Conservation (phyloP, 2,888 invertebrate genomes). For the Cremastinae sp. region DNA sequence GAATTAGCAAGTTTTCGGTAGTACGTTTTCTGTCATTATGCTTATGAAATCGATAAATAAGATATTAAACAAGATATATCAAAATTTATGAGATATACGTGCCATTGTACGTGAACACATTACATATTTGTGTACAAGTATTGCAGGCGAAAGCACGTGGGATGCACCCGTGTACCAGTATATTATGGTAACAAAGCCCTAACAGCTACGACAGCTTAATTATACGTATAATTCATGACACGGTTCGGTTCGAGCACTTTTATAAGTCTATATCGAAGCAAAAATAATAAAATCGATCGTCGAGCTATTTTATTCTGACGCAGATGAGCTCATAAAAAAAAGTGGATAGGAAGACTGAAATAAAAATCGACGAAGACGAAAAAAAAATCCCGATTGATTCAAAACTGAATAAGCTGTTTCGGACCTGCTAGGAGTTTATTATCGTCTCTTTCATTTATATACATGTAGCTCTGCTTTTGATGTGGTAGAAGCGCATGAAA, state of each 20-base stretch:
- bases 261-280: conserved; percentile 18
- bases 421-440: too few relatives aligned
- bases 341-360: too few relatives aligned
- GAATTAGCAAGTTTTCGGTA: too few relatives aligned
- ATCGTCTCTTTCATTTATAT: too few relatives aligned
- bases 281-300: conserved; percentile 56
- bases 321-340: background rate
- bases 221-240: conserved; percentile 45
- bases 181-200: conserved; percentile 44
- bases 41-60: conserved; percentile 27
- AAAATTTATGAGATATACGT: background rate
- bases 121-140: conserved; percentile 4
- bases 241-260: conserved; percentile 5
- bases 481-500: too few relatives aligned
- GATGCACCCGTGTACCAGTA: conserved; percentile 20
- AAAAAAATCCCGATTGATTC: too few relatives aligned
- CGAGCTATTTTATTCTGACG: background rate
- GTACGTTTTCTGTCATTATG: background rate
- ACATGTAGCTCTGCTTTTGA: too few relatives aligned
- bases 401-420: too few relatives aligned
- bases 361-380: background rate
- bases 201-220: conserved; percentile 48
- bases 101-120: too few relatives aligned
- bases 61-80: background rate
- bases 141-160: conserved; percentile 18